phyloP scores from a whole-genome alignment of 2,888 invertebrate genomes.

The Ormia ochracea region DNA sequence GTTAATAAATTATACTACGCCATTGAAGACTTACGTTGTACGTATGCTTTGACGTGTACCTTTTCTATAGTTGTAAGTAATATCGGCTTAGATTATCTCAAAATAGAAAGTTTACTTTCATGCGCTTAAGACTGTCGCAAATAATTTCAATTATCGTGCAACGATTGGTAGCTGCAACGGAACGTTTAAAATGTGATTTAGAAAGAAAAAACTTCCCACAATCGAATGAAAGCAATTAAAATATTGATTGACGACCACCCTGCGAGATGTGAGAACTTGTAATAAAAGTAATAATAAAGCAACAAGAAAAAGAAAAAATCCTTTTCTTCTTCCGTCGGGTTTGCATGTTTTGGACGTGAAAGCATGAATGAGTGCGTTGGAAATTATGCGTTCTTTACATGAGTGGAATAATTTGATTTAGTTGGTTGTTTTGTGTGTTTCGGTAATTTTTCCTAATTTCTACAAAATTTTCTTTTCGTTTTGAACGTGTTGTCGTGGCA shows the following conservation, averaged over 20 bases:
- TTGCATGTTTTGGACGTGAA: neutral
- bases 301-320: neutral
- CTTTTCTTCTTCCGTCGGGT: neutral
- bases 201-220: slow-evolving; percentile 33
- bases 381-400: slow-evolving; percentile 56
- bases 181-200: slow-evolving; percentile 5
- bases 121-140: too few relatives aligned
- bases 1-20: too few relatives aligned
- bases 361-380: neutral
- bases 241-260: slow-evolving; percentile 49
- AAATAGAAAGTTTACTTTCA: too few relatives aligned
- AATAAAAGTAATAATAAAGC: slow-evolving; percentile 39
- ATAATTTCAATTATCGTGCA: slow-evolving; percentile 10
- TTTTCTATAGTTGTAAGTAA: too few relatives aligned
- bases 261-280: slow-evolving; percentile 38
- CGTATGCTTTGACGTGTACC: too few relatives aligned
- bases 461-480: slow-evolving; percentile 24
- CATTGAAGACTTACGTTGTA: too few relatives aligned
- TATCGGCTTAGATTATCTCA: too few relatives aligned
- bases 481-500: slow-evolving; percentile 40
- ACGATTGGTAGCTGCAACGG: slow-evolving; percentile 10
- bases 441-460: slow-evolving; percentile 42
- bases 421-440: neutral
- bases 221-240: slow-evolving; percentile 52
- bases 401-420: slow-evolving; percentile 52